Percentiles rank a stretch among this genome's conserved stretches.
phyloP scores from a whole-genome alignment of 2,797 vertebrate species.

The Eidolon dupreanum region DNA sequence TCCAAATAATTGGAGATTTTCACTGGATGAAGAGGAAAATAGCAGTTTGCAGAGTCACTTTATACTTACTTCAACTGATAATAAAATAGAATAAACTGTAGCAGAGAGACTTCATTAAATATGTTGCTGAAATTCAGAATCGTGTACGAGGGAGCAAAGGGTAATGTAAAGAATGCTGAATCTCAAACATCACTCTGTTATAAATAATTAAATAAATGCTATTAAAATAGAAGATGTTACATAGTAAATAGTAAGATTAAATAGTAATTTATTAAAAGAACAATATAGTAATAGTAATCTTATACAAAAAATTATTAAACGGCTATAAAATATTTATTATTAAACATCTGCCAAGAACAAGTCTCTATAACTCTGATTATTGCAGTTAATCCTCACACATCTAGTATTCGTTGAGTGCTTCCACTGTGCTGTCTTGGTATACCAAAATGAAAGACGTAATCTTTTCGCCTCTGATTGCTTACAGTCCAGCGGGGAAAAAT shows the following conservation, averaged over 20 bases:
- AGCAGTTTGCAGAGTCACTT: neutral
- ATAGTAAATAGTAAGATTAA: neutral
- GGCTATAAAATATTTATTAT: neutral
- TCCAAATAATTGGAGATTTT: neutral
- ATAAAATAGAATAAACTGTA: neutral
- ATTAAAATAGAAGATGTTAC: neutral
- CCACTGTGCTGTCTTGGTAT: neutral
- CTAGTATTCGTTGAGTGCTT: neutral
- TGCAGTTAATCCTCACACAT: neutral
- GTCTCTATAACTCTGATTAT: neutral
- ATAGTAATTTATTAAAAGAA: too few relatives aligned
- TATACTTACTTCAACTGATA: neutral
- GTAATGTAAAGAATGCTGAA: neutral
- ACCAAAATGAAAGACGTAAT: neutral
- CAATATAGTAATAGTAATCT: neutral
- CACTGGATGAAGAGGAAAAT: neutral
- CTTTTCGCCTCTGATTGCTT: neutral
- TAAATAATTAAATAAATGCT: neutral
- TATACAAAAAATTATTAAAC: neutral
- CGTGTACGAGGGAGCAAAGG: neutral
- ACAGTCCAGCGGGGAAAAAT: neutral
- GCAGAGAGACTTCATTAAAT: neutral
- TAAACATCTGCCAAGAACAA: neutral
- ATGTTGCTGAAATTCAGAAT: neutral
- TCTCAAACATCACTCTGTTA: neutral